phyloP scores from a whole-genome alignment of 2,113 vertebrate genomes.

The Geothlypis trichas region DNA sequence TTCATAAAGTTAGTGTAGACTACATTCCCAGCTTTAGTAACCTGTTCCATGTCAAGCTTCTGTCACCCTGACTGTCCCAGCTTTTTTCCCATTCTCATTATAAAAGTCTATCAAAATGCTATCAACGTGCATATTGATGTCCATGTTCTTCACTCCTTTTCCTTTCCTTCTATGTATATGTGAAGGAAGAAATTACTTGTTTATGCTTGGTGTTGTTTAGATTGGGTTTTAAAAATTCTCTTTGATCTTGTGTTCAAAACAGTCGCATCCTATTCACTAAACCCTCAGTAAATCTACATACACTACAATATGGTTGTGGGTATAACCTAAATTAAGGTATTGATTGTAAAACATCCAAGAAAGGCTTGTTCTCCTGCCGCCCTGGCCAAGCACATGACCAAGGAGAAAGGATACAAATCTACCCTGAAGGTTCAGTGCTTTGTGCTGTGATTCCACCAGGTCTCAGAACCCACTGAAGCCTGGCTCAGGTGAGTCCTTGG shows the following conservation, averaged over 20 bases:
- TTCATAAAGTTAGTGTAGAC: not conserved
- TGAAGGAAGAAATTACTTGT: not conserved
- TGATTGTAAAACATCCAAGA: conserved; percentile 31
- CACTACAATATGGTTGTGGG: not conserved
- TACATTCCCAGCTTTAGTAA: conserved; percentile 24
- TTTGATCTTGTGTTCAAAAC: conserved; percentile 7
- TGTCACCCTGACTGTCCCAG: not conserved
- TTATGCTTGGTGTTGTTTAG: not conserved
- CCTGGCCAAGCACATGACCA: not conserved
- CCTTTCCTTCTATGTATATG: not conserved
- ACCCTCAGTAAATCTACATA: not conserved
- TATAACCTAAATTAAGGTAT: conserved; percentile 17
- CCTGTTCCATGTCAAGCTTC: not conserved
- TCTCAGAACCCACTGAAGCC: not conserved
- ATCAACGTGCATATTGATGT: not conserved
- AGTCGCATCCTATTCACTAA: not conserved
- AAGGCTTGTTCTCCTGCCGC: not conserved
- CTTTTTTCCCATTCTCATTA: not conserved
- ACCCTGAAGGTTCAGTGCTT: not conserved
- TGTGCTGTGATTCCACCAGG: not conserved
- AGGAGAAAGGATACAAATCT: not conserved
- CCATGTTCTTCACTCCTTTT: not conserved
- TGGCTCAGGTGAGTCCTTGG: not conserved
- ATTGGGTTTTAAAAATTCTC: not conserved
- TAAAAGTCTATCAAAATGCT: not conserved